phyloP scores from a whole-genome alignment of 2,113 vertebrate species.

The Odocoileus hemionus region DNA sequence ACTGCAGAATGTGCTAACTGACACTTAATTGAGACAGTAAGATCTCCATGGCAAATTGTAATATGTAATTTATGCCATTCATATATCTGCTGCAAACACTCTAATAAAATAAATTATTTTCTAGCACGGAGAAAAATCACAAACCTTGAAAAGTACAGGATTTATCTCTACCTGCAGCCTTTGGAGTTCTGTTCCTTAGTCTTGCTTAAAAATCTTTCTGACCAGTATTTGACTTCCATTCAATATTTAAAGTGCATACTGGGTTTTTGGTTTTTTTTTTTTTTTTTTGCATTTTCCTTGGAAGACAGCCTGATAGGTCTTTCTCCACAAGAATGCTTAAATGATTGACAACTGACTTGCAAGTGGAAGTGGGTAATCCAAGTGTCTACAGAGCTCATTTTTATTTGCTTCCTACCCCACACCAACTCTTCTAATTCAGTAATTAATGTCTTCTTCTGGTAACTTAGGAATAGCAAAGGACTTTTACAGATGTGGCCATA shows the following conservation, averaged over 20 bases:
- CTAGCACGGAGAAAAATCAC: not conserved
- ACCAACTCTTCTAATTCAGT: constrained; percentile 45
- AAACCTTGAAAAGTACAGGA: constrained; percentile 8
- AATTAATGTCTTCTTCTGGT: constrained; percentile 53
- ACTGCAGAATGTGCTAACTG: constrained; percentile 22
- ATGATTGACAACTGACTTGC: not conserved
- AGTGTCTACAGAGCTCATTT: constrained; percentile 49
- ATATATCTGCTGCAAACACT: constrained; percentile 21
- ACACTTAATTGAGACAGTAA: constrained; percentile 45
- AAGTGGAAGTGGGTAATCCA: constrained; percentile 32
- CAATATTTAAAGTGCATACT: not conserved
- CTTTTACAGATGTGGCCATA: constrained; percentile 58
- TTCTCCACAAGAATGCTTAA: constrained; percentile 21
- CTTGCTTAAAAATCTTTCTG: constrained; percentile 1
- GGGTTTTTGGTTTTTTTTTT: constrained; percentile 49
- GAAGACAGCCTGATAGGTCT: not conserved
- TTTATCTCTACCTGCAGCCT: not conserved
- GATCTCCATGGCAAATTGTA: constrained; percentile 52
- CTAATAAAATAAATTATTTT: not conserved
- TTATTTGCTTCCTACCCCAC: constrained; percentile 16
- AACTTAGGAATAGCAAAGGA: constrained; percentile 50
- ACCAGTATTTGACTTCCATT: constrained; percentile 12
- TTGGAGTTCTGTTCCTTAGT: constrained; percentile 1
- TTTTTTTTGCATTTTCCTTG: constrained; percentile 28
- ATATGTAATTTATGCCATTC: constrained; percentile 38